Base-by-base conservation (phyloP, 1,140 invertebrate species). In the Eumaeus atala region DNA sequence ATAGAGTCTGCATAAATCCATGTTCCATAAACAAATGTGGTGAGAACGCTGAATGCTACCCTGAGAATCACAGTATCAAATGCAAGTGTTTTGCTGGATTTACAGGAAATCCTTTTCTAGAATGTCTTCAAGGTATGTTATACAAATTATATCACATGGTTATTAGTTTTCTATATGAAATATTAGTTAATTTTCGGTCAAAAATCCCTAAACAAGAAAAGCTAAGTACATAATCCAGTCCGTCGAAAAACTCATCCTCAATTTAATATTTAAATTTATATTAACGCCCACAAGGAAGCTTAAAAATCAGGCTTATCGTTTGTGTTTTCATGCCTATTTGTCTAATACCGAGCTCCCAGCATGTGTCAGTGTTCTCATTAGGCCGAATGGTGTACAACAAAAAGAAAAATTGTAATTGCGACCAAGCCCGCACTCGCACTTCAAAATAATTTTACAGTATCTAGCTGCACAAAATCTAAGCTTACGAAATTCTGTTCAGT, bases 21-120 rank as follows among this genome's bases (percentile, higher is more conserved):
- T 97, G 95, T 70, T 87, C 90, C 56, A 92, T 94, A 64, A 92
- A 94, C 66, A 92, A 92, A 40, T 97, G 96, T 69, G 95, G 95
- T 21, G 90, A 93, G 21, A 95, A 96, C 73, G 94, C 95, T 1
- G 91, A 93, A 70, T 97, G 95, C 84, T 83, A 91, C 16, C 90
- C 93, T 0, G 90, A 90, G 56, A 93, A 95, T 77, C 94, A 96
- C 71, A 91, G 91, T 62, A 91, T 93, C 12, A 90, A 93, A 54
- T 97, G 95, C 70, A 91, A 90, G 70, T 97, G 96, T 78, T 85
- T 91, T 33, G 84, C 90, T 16, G 94, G 94, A 1, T 95, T 89
- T 79, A 87, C 90, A 55, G 95, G 95, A 59, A 95, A 96, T 85
- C 91, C 95, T 8, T 94, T 93, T 64, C 80, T 94, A 14, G 90